Evolutionary conservation across 2,797 vertebrate genomes (phyloP), one percentile per base, ranked within the genome.

Genomic region (Amphiprion clarkii): DNA sequence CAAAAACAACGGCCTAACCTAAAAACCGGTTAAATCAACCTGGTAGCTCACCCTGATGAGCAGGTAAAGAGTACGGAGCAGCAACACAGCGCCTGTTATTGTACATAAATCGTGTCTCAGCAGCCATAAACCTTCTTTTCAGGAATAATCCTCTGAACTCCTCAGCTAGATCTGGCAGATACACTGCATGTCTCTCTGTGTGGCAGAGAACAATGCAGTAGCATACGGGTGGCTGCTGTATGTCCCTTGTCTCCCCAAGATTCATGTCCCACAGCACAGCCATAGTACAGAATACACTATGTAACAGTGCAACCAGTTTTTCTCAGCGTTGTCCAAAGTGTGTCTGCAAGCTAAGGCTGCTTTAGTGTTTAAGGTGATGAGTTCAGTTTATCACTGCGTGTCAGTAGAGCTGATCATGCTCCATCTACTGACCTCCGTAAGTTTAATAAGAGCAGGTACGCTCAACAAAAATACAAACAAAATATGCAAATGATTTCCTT

Each of bases 81-180:
- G 52, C 48, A 36, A 23, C 39, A 63, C 14, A 61, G 27, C 19
- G 25, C 21, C 36, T 36, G 53, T 53, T 49, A 58, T 3, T 29
- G 40, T 52, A 59, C 36, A 63, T 27, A 39, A 19, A n/a, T 57
- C 0, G 0, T 63, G 33, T 19, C 49, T 49, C 44, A 59, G 59
- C 3, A 77, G 36, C 48, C 59, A 11, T 64, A 63, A 57, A 77
- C 65, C 33, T n/a, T 31, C 55, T 39, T 49, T 71, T 46, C 17
- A 53, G 29, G 21, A 48, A 16, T 19, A 67, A 42, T 58, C 57
- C 12, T 78, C 36, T 69, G 56, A 71, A 73, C 67, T 66, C 39
- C 46, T 53, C 60, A 23, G 23, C 23, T 2, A 23, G 23, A 23
- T 23, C 23, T 62, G 57, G 54, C 44, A 74, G 39, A 76, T 33